Percentiles rank a stretch among this genome's conserved stretches.
These are phyloP conservation scores for Aix galericulata DNA, from an alignment of 2,113 vertebrate species.

Conservation along the genomic window DNA sequence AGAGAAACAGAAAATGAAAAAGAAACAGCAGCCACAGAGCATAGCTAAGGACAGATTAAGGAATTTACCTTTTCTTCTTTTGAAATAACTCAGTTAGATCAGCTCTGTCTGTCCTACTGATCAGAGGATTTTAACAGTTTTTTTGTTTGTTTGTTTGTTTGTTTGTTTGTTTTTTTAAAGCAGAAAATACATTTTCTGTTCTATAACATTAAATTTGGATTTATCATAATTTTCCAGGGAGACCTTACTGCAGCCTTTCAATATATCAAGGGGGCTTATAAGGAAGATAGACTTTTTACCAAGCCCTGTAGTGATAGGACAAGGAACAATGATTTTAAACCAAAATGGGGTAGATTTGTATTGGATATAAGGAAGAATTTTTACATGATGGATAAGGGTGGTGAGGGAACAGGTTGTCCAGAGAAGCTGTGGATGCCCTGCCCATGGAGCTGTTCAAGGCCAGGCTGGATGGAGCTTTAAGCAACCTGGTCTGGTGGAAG, in stretches of 20 bases:
- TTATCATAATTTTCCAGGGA: neutral
- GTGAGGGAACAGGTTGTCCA: neutral
- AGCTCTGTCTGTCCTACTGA: neutral
- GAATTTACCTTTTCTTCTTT: neutral
- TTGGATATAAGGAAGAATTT: neutral
- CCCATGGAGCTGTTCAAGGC: neutral
- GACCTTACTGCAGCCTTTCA: neutral
- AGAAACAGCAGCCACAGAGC: neutral
- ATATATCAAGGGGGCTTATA: too few relatives aligned
- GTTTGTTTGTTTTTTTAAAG: neutral
- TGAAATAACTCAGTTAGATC: fast-evolving
- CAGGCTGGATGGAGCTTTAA: neutral
- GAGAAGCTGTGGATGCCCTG: neutral
- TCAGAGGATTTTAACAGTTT: neutral
- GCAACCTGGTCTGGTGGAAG: neutral
- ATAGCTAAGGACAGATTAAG: too few relatives aligned
- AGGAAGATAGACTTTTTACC: neutral
- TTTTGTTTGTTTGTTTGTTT: too few relatives aligned
- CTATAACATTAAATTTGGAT: neutral
- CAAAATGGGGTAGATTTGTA: neutral
- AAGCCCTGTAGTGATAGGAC: neutral
- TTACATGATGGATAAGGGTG: neutral
- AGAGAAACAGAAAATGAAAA: too few relatives aligned
- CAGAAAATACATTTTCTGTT: neutral
- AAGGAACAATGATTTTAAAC: neutral